Evolutionary conservation across 2,888 invertebrate species (phyloP).

Genomic region (Alviniconcha strummeri): DNA sequence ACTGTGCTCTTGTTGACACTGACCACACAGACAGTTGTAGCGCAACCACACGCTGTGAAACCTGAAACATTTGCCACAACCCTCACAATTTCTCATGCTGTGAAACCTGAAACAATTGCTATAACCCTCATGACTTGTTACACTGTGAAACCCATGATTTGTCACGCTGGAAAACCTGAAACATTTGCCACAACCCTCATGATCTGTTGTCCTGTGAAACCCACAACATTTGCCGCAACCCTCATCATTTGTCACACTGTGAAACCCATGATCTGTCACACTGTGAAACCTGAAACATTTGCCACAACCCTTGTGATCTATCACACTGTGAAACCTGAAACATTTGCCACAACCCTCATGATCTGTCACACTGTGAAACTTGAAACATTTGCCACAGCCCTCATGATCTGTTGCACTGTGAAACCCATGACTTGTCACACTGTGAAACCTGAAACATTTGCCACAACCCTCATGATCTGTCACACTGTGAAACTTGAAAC

Average conservation of each 20-base stretch:
- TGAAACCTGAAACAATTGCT: no score
- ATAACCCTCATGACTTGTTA: no score
- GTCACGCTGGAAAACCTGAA: neutral
- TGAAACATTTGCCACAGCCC: no score
- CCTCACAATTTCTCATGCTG: neutral
- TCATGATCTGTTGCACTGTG: no score
- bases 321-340: constrained; percentile 50
- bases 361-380: neutral
- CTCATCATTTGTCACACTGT: neutral
- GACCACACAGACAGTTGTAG: constrained; percentile 54
- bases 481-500: neutral
- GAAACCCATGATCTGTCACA: no score
- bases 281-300: no score
- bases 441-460: neutral
- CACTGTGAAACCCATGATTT: no score
- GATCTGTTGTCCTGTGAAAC: neutral
- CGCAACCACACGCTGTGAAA: constrained; percentile 57
- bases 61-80: constrained; percentile 35
- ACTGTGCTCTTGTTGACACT: constrained; percentile 49
- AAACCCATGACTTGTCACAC: no score
- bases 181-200: neutral
- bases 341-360: neutral
- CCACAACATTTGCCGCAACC: neutral
- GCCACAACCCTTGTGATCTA: no score
- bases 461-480: neutral